Percentiles rank a stretch among this genome's conserved stretches.
Evolutionary conservation across 2,113 vertebrate species (phyloP).

Genomic region (Danionella cerebrum): DNA sequence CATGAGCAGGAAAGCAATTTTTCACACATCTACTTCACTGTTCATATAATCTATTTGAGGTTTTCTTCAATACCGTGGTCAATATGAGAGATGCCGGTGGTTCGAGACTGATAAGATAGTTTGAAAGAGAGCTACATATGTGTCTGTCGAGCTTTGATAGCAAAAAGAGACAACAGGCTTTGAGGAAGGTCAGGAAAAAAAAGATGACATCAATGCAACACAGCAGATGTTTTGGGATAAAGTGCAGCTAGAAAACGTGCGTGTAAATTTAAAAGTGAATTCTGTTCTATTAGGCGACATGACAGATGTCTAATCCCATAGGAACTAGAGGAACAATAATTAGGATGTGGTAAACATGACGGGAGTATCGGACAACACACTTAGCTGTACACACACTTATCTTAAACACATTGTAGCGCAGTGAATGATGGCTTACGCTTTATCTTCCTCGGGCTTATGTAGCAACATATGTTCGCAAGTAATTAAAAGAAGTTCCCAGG

Average conservation of each 20-base stretch:
- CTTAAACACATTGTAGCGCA: slow-evolving; percentile 22
- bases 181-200: background rate
- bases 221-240: too few species aligned
- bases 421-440: slow-evolving; percentile 44
- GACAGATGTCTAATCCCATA: slow-evolving; percentile 41
- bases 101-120: slow-evolving; percentile 20
- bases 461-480: slow-evolving; percentile 65
- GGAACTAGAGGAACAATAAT: slow-evolving; percentile 59
- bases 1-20: slow-evolving; percentile 50
- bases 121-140: background rate
- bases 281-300: background rate
- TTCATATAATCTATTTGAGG: slow-evolving; percentile 24
- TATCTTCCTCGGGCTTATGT: slow-evolving; percentile 49
- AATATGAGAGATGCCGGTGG: slow-evolving; percentile 11
- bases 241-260: too few species aligned
- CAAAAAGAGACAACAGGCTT: background rate
- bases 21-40: background rate
- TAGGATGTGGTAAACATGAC: slow-evolving; percentile 51
- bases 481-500: slow-evolving; percentile 66
- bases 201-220: slow-evolving; percentile 6
- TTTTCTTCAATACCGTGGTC: slow-evolving; percentile 8
- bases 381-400: slow-evolving; percentile 17
- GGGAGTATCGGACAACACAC: slow-evolving; percentile 37
- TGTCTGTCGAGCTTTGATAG: background rate
- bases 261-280: background rate